These are phyloP conservation scores for Anadara kagoshimensis DNA, from an alignment of 1,140 invertebrate genomes.

Conservation along the genomic window DNA sequence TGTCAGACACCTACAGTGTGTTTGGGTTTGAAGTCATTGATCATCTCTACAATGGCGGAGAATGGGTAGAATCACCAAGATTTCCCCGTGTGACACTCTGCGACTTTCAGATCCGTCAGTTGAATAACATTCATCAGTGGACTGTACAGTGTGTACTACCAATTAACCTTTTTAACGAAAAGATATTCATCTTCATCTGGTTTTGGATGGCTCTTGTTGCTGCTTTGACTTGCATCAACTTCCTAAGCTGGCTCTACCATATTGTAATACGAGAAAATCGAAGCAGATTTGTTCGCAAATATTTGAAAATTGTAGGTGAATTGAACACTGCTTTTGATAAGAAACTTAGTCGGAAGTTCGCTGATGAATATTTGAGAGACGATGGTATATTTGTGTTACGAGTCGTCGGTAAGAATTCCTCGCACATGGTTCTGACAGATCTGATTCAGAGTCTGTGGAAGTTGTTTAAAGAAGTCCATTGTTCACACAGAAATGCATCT, in stretches of 20 bases:
- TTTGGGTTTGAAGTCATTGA: slow-evolving; percentile 74
- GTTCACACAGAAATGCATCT: no score
- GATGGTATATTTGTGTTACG: slow-evolving; percentile 70
- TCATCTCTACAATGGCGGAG: slow-evolving; percentile 66
- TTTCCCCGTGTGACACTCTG: slow-evolving; percentile 77
- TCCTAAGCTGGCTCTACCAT: slow-evolving; percentile 53
- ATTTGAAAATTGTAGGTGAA: slow-evolving; percentile 46
- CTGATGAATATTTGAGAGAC: slow-evolving; percentile 61
- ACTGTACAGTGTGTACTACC: slow-evolving; percentile 75
- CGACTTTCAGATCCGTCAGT: slow-evolving; percentile 76
- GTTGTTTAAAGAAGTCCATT: slow-evolving; percentile 30
- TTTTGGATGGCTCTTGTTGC: slow-evolving; percentile 75
- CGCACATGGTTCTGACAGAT: slow-evolving; percentile 62
- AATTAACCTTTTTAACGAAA: slow-evolving; percentile 77
- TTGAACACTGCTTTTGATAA: slow-evolving; percentile 47
- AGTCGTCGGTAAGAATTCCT: slow-evolving; percentile 66
- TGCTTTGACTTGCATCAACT: slow-evolving; percentile 59
- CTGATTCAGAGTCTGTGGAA: slow-evolving; percentile 64
- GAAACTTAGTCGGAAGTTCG: slow-evolving; percentile 58
- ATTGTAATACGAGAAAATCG: slow-evolving; percentile 46
- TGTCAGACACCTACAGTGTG: slow-evolving; percentile 64
- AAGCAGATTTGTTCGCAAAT: slow-evolving; percentile 63
- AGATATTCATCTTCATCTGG: slow-evolving; percentile 76
- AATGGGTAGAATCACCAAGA: slow-evolving; percentile 70
- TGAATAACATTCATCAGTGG: slow-evolving; percentile 65